Evolutionary conservation across 1,140 invertebrate genomes (phyloP).

Genomic region (Drosophila dunni): DNA sequence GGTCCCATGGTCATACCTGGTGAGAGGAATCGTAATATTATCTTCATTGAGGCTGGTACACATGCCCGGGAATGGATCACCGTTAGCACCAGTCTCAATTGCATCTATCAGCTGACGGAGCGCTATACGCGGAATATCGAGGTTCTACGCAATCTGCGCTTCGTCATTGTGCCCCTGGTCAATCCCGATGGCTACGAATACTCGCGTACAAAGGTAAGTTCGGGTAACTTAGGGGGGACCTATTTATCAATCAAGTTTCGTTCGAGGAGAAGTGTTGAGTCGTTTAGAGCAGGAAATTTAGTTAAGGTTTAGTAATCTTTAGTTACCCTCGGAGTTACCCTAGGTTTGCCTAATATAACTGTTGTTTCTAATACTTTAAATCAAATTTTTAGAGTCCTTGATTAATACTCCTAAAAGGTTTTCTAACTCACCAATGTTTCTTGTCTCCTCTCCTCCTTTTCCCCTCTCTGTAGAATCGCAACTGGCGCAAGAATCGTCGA

Average conservation of each 20-base stretch:
- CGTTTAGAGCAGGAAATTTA: no score
- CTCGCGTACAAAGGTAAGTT: constrained; percentile 74
- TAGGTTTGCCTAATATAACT: no score
- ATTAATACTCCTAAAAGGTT: no score
- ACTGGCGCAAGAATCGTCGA: constrained; percentile 86
- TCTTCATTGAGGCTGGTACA: constrained; percentile 86
- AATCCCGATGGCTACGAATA: constrained; percentile 86
- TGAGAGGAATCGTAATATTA: constrained; percentile 60
- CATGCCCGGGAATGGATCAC: constrained; percentile 90
- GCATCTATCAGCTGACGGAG: constrained; percentile 87
- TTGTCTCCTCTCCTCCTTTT: not conserved
- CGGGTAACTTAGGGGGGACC: no score
- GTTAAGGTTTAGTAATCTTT: no score
- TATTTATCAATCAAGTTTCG: no score
- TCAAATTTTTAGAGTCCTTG: no score
- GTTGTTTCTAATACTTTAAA: no score
- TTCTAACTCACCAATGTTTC: not conserved
- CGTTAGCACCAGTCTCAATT: constrained; percentile 87
- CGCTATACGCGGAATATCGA: constrained; percentile 82
- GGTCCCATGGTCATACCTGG: constrained; percentile 44
- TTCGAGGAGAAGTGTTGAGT: no score
- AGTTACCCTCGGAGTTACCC: no score
- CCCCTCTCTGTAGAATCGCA: constrained; percentile 70
- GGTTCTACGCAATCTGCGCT: constrained; percentile 86
- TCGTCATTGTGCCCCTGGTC: constrained; percentile 87